Conservation (phyloP, 2,113 vertebrate genomes). For the Oreochromis spilurus region DNA sequence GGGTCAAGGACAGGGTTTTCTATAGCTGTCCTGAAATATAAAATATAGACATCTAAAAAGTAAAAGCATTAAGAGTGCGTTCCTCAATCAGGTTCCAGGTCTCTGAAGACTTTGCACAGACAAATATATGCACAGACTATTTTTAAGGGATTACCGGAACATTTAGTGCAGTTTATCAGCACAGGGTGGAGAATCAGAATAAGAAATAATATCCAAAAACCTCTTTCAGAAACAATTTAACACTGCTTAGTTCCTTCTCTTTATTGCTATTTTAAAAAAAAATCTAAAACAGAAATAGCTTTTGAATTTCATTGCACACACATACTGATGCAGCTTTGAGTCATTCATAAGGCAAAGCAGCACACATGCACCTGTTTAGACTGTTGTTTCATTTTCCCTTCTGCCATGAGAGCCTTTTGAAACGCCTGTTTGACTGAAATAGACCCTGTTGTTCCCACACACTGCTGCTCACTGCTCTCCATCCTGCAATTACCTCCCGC, state of each 20-base stretch:
- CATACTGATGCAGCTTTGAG: slow-evolving; percentile 48
- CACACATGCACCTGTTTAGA: slow-evolving; percentile 54
- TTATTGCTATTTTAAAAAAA: slow-evolving; percentile 15
- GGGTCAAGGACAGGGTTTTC: background rate
- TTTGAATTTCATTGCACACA: slow-evolving; percentile 26
- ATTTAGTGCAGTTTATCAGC: background rate
- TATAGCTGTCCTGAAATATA: background rate
- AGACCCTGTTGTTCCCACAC: slow-evolving; percentile 64
- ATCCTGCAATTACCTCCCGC: slow-evolving; percentile 42
- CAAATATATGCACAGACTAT: background rate
- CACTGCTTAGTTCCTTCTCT: background rate
- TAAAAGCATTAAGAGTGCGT: background rate
- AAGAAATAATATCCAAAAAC: background rate
- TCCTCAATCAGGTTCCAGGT: background rate
- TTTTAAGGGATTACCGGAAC: background rate
- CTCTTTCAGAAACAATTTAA: slow-evolving; percentile 7
- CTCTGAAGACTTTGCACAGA: background rate
- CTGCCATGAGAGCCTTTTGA: slow-evolving; percentile 66
- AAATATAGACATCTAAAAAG: background rate
- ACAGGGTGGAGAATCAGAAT: background rate
- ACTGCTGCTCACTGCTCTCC: slow-evolving; percentile 49
- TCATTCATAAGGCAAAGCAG: slow-evolving; percentile 40
- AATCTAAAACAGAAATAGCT: slow-evolving; percentile 22
- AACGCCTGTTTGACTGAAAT: slow-evolving; percentile 65
- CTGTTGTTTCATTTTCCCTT: slow-evolving; percentile 60